Evolutionary conservation across 2,888 invertebrate species (phyloP), one percentile per base, ranked within the genome.

Genomic region (Buathra laborator): DNA sequence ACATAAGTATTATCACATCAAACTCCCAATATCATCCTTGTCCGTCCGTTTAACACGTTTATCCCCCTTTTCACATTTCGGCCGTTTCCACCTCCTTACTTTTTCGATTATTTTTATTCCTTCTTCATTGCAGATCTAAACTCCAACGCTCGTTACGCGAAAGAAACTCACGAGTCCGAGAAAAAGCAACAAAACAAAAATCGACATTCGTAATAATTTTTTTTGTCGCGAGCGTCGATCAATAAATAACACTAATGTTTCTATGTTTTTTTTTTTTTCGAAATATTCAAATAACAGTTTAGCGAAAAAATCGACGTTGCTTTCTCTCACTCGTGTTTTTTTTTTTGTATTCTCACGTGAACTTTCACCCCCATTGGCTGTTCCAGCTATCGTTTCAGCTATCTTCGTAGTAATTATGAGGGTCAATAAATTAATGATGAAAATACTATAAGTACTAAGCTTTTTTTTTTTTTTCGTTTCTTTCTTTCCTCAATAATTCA

Each of bases 1-100:
- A 93, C 93, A 93, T 93, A 91, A 91, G 89, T 93, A 93, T 87
- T 89, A 90, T 93, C 93, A 93, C 93, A 93, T 92, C 90, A 90
- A 91, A 89, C 90, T 92, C 90, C 89, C 89, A 86, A 89, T 88
- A 86, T 85, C 82, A 87, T 87, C 43, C 86, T 87, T 83, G 86
- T 87, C 81, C 85, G 86, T 74, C 56, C 83, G 86, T 85, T 83
- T 85, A 82, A 82, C 85, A 70, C 48, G 62, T 74, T 81, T 62
- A 66, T 81, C 74, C 78, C 83, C 62, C 64, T 78, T 53, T 68
- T 78, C 85, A 81, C 56, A 56, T 78, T 64, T 37, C 32, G 56
- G 53, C 29, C 56, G 37, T 53, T 59, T 37, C 6, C 14, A 37
- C 37, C 19, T 66, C 14, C 48, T 68, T 67, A 46, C 37, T 72